Evolutionary conservation across 1,140 invertebrate genomes (phyloP), one percentile per base, ranked within the genome.

Genomic region (Mylabris phalerata): DNA sequence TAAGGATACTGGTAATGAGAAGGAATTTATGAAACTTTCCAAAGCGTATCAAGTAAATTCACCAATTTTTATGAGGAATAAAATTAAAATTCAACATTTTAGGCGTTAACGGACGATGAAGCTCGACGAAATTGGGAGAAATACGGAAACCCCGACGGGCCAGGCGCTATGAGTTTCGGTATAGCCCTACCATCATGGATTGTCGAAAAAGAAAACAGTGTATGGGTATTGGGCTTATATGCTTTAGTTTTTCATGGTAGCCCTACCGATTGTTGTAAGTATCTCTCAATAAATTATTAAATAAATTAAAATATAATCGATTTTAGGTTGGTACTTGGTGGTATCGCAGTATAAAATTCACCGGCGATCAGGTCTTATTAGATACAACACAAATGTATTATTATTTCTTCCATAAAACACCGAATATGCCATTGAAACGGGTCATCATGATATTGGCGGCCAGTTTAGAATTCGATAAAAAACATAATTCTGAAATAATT

Each of bases 141-240:
- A 74, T 98, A 98, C 83, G 98, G 98, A 40, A 98, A 99, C 82
- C 97, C 97, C 9, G 97, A 99, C 84, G 98, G 98, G 4, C 98
- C 98, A 32, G 95, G 94, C 63, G 95, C 94, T 19, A 98, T 95
- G 84, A 94, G 92, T 67, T 98, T 99, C 84, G 97, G 98, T 62
- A 99, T 99, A 74, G 98, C 97, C 43, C 77, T 99, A 44, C 98
- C 98, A 13, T 98, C 96, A 51, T 99, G 97, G 97, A 98, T 99
- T 75, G 94, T 99, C n/a, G 95, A 98, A 72, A 96, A 98, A 75
- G 92, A 99, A 78, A 99, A 99, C 75, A 98, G 95, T 64, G 84
- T 98, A 39, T 98, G 93, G 93, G 95, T 98, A 6, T 79, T 99
- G 41, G 94, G 93, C 10, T 80, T 97, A 0, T 99, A 99, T 79